Evolutionary conservation across 2,113 vertebrate genomes (phyloP).

Genomic region (Plestiodon gilberti): DNA sequence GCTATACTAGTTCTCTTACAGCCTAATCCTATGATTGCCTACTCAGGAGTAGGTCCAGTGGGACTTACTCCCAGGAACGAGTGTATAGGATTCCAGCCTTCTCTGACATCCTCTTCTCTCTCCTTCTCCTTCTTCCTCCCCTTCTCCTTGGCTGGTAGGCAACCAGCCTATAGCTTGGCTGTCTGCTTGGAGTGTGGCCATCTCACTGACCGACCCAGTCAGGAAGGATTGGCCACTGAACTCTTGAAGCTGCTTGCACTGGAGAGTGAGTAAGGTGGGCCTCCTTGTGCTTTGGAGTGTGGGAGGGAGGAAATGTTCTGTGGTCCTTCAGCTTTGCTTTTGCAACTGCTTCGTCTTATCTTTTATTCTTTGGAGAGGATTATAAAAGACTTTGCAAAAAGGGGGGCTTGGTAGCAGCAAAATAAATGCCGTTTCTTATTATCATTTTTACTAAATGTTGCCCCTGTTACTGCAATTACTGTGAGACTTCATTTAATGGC

Average conservation of each 20-base stretch:
- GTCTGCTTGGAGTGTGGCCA: neutral
- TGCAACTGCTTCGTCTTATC: neutral
- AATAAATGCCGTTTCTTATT: neutral
- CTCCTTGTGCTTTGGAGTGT: neutral
- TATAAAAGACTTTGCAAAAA: neutral
- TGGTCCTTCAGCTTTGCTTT: neutral
- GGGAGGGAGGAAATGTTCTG: neutral
- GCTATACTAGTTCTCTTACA: neutral
- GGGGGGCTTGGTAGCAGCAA: neutral
- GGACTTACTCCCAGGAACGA: too few species aligned
- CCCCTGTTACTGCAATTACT: neutral
- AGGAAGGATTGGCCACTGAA: slow-evolving; percentile 7
- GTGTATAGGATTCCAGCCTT: neutral
- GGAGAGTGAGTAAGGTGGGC: slow-evolving; percentile 12
- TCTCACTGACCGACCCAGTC: slow-evolving; percentile 22
- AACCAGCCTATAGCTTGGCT: neutral
- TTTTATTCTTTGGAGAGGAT: neutral
- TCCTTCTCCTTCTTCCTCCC: neutral
- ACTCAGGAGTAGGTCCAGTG: too few species aligned
- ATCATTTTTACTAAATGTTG: neutral
- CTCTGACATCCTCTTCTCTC: neutral
- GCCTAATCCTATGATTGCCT: neutral
- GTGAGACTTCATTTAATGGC: neutral
- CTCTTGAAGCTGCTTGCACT: neutral
- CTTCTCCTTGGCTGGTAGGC: slow-evolving; percentile 8